phyloP scores from a whole-genome alignment of 1,140 invertebrate species.

The Bombus affinis region DNA sequence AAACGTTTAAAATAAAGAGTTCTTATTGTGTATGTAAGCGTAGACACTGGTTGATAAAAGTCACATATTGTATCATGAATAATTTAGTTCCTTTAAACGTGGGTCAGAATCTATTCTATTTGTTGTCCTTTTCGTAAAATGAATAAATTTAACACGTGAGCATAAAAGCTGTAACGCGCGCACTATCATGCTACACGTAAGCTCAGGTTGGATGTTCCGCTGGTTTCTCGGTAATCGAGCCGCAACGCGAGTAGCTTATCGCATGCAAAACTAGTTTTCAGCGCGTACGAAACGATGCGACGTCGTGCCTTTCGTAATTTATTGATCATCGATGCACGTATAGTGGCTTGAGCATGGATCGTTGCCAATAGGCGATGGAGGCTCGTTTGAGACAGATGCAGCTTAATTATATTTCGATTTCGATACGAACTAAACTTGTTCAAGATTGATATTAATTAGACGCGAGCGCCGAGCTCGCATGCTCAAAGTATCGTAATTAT shows the following conservation, averaged over 20 bases:
- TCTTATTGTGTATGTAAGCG: too few relatives aligned
- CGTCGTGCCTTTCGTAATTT: slow-evolving; percentile 42
- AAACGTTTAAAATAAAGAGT: too few relatives aligned
- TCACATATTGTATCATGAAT: too few relatives aligned
- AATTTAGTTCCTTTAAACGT: too few relatives aligned
- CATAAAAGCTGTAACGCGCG: neutral
- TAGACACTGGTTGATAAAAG: too few relatives aligned
- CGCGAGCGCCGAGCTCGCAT: neutral
- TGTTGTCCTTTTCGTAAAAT: neutral
- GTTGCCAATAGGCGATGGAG: neutral
- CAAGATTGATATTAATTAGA: slow-evolving; percentile 38
- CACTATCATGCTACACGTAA: too few relatives aligned
- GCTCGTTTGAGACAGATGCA: neutral
- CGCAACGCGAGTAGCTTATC: neutral
- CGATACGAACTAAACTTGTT: neutral
- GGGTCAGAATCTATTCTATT: too few relatives aligned
- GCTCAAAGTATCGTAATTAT: slow-evolving; percentile 17
- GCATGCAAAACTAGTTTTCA: slow-evolving; percentile 38
- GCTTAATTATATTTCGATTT: slow-evolving; percentile 35
- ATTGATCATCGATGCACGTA: slow-evolving; percentile 27
- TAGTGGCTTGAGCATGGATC: neutral
- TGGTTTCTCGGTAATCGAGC: neutral
- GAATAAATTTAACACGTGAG: too few relatives aligned
- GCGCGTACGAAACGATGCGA: slow-evolving; percentile 19
- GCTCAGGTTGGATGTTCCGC: neutral